Evolutionary conservation across 1,140 invertebrate genomes (phyloP).

Genomic region (Aphelinus atriplicis): DNA sequence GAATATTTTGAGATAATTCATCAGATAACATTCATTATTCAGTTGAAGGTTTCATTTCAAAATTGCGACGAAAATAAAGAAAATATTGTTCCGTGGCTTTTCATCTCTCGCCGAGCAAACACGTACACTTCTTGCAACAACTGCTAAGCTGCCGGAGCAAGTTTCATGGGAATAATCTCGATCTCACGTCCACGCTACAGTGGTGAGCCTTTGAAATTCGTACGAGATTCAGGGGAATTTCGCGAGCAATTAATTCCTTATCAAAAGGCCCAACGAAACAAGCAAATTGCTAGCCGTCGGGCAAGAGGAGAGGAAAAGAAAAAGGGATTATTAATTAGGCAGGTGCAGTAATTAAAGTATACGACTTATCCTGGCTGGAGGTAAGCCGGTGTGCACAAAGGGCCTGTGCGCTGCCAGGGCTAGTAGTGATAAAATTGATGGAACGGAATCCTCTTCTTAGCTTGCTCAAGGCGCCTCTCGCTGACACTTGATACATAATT

Average conservation of each 20-base stretch:
- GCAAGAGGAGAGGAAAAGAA: not conserved
- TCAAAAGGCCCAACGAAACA: constrained; percentile 14
- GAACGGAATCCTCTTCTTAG: constrained; percentile 7
- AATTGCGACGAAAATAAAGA: too few relatives aligned
- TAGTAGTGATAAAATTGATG: constrained; percentile 33
- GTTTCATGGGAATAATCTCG: too few relatives aligned
- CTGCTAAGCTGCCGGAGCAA: too few relatives aligned
- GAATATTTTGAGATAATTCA: too few relatives aligned
- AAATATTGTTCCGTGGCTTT: too few relatives aligned
- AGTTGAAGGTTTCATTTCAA: too few relatives aligned
- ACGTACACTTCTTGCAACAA: too few relatives aligned
- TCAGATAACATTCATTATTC: too few relatives aligned
- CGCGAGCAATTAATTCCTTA: constrained; percentile 22
- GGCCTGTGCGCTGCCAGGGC: not conserved
- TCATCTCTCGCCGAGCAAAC: too few relatives aligned
- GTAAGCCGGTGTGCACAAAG: constrained; percentile 17
- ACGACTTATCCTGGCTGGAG: not conserved
- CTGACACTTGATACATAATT: constrained; percentile 29
- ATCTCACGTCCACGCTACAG: too few relatives aligned
- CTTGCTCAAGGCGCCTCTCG: not conserved
- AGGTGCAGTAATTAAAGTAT: not conserved
- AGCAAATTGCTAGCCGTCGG: not conserved
- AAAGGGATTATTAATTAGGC: constrained; percentile 12
- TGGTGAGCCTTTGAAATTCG: too few relatives aligned
- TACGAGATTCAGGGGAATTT: constrained; percentile 3